These are phyloP conservation scores for Anhinga rufa DNA, from an alignment of 2,113 vertebrate species.

Conservation along the genomic window DNA sequence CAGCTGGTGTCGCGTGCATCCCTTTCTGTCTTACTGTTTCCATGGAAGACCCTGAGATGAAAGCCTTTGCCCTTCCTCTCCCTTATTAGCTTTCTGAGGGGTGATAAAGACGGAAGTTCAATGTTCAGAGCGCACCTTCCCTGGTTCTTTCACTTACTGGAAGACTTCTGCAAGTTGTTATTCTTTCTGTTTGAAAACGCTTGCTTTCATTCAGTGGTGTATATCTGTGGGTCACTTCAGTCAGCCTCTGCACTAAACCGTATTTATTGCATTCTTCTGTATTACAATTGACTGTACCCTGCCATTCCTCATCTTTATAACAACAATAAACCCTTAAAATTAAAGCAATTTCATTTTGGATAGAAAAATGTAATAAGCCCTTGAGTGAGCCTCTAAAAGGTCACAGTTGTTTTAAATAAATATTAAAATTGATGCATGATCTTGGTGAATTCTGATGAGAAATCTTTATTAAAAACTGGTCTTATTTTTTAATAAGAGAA, in stretches of 20 bases:
- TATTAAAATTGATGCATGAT: not conserved
- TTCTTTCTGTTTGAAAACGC: not conserved
- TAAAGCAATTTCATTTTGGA: constrained; percentile 27
- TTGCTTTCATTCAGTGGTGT: not conserved
- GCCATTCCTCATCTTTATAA: constrained; percentile 24
- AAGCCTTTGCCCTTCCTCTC: not conserved
- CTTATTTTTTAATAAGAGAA: not conserved
- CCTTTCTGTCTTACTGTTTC: not conserved
- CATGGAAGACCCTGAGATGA: not conserved
- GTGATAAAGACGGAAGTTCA: not conserved
- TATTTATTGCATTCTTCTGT: not conserved
- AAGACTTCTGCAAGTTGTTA: not conserved
- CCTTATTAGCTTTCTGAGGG: not conserved
- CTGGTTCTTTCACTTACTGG: not conserved
- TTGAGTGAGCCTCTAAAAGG: constrained; percentile 24
- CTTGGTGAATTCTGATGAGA: not conserved
- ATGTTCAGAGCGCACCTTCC: not conserved
- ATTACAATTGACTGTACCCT: not conserved
- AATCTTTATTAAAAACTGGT: not conserved
- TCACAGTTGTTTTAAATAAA: constrained; percentile 38
- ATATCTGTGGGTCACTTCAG: not conserved
- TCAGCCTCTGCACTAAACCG: not conserved
- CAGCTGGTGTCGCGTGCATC: not conserved
- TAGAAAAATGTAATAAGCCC: constrained; percentile 22
- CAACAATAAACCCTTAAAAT: constrained; percentile 30